These are phyloP conservation scores for Ctenoplectra terminalis DNA, from an alignment of 1,140 invertebrate species.

Conservation along the genomic window DNA sequence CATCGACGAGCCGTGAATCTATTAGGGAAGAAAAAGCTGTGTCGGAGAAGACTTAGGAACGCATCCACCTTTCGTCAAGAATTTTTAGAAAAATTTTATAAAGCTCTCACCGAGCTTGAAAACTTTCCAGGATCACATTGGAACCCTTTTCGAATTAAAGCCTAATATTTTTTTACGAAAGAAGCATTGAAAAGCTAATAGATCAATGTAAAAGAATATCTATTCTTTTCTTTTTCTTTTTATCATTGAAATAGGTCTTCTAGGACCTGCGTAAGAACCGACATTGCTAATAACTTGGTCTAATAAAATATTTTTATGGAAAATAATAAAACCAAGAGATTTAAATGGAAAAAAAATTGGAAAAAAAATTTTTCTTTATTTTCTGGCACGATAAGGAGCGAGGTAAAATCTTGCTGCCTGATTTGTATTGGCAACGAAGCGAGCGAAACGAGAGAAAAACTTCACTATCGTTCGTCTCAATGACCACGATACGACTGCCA, in stretches of 20 bases:
- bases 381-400: neutral
- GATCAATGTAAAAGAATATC: too few species aligned
- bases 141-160: too few species aligned
- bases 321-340: neutral
- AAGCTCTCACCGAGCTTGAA: too few species aligned
- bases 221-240: too few species aligned
- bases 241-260: too few species aligned
- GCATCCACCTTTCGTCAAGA: neutral
- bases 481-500: neutral
- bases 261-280: too few species aligned
- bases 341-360: neutral
- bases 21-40: too few species aligned
- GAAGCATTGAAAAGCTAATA: too few species aligned
- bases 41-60: neutral
- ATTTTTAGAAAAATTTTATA: neutral
- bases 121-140: too few species aligned
- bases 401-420: neutral
- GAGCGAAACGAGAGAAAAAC: neutral
- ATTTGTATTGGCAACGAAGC: conserved; percentile 26
- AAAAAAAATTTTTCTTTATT: neutral
- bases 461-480: neutral
- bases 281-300: too few species aligned
- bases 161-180: too few species aligned
- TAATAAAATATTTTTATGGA: too few species aligned
- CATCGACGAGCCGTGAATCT: neutral